Evolutionary conservation across 2,888 invertebrate genomes (phyloP).

Genomic region (Argyresthia albistria): DNA sequence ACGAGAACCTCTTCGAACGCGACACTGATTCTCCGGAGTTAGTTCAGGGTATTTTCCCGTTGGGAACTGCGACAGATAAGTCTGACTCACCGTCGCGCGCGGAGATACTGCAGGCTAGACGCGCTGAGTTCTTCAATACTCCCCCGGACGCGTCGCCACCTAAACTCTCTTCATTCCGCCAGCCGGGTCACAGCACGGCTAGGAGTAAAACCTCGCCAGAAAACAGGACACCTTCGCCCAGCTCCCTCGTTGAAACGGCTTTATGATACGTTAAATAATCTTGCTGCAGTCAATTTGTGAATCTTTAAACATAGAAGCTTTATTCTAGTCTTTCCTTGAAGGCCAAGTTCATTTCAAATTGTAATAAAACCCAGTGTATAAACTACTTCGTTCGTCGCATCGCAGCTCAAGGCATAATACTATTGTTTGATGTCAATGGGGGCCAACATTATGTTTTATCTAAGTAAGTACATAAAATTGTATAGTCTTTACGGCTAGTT

Average conservation of each 20-base stretch:
- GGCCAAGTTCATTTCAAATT: slow-evolving; percentile 50
- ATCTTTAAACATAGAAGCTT: slow-evolving; percentile 57
- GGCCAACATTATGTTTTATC: slow-evolving; percentile 49
- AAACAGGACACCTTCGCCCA: slow-evolving; percentile 52
- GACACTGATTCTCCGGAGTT: slow-evolving; percentile 34
- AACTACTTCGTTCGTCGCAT: slow-evolving; percentile 24
- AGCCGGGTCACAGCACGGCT: slow-evolving; percentile 28
- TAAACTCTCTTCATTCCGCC: slow-evolving; percentile 51
- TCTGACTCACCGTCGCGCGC: slow-evolving; percentile 48
- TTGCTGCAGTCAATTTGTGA: slow-evolving; percentile 20
- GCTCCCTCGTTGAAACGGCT: slow-evolving; percentile 73
- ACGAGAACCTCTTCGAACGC: slow-evolving; percentile 38
- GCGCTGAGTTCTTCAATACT: slow-evolving; percentile 72
- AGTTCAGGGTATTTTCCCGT: slow-evolving; percentile 56
- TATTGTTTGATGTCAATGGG: slow-evolving; percentile 36
- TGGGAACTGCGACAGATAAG: slow-evolving; percentile 45
- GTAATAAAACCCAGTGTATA: slow-evolving; percentile 39
- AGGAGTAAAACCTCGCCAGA: slow-evolving; percentile 46
- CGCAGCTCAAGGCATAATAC: slow-evolving; percentile 34
- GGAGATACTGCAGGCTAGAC: slow-evolving; percentile 72
- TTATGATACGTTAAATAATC: slow-evolving; percentile 53
- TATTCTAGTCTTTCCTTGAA: slow-evolving; percentile 67
- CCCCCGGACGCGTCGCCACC: slow-evolving; percentile 50
- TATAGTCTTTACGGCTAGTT: slow-evolving; percentile 32
- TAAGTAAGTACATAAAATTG: slow-evolving; percentile 29